Percentiles rank a stretch among this genome's conserved stretches.
Evolutionary conservation across 2,888 invertebrate genomes (phyloP).

Genomic region (Chromoteleia sp.): DNA sequence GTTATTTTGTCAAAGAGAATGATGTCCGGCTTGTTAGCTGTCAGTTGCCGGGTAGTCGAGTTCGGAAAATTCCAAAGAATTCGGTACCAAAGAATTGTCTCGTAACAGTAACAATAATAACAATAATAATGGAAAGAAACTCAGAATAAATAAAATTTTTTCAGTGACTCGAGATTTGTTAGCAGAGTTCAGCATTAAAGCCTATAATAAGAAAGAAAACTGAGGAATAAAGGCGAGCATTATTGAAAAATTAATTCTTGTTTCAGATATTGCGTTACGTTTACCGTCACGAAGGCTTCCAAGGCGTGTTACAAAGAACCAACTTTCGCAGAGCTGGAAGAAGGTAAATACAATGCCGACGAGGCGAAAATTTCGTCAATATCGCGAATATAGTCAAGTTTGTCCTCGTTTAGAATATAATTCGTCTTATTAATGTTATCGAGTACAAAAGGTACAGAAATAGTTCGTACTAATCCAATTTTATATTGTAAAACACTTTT

Average conservation of each 20-base stretch:
- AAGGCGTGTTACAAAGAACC: conserved; percentile 92
- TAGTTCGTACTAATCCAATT: conserved; percentile 24
- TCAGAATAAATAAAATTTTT: conserved; percentile 14
- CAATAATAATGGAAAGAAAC: not conserved
- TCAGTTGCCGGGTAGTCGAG: too few relatives aligned
- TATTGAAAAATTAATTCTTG: conserved; percentile 71
- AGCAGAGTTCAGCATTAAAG: not conserved
- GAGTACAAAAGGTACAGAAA: conserved; percentile 25
- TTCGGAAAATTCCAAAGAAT: too few relatives aligned
- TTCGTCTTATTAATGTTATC: conserved; percentile 48
- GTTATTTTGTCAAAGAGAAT: too few relatives aligned
- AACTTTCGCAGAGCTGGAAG: conserved; percentile 89
- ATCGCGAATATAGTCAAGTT: conserved; percentile 35
- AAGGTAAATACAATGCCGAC: conserved; percentile 86
- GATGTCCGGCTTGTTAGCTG: too few relatives aligned
- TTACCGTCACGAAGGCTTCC: conserved; percentile 92
- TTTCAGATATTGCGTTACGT: conserved; percentile 94
- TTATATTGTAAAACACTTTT: conserved; percentile 30
- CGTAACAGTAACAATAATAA: too few relatives aligned
- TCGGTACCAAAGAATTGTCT: too few relatives aligned
- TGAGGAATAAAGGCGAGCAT: not conserved
- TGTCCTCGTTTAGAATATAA: conserved; percentile 47
- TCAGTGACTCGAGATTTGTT: conserved; percentile 6
- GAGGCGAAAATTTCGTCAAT: conserved; percentile 55
- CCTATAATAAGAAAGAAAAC: not conserved